Conservation (phyloP, 2,888 invertebrate genomes). For the Andrena bucephala region DNA sequence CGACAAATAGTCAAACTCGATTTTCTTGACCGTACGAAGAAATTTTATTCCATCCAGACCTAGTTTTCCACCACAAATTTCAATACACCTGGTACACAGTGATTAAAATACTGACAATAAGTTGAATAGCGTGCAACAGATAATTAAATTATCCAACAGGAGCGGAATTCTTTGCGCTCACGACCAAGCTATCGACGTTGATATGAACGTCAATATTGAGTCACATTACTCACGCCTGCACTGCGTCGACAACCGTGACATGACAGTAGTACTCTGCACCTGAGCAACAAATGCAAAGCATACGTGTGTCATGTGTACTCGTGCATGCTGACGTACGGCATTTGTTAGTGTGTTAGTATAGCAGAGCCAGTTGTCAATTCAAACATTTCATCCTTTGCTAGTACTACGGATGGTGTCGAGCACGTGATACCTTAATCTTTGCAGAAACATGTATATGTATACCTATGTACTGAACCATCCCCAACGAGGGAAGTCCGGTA, state of each 20-base stretch:
- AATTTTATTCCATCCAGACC: too few species aligned
- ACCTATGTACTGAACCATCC: too few species aligned
- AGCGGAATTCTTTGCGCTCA: conserved; percentile 15
- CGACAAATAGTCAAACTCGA: too few species aligned
- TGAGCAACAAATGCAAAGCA: conserved; percentile 58
- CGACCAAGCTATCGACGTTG: conserved; percentile 23
- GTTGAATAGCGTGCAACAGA: not conserved
- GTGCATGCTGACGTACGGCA: conserved; percentile 21
- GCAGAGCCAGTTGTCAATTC: conserved; percentile 35
- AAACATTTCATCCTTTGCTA: conserved; percentile 20
- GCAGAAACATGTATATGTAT: too few species aligned
- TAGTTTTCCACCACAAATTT: too few species aligned
- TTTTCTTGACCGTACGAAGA: too few species aligned
- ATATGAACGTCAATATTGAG: conserved; percentile 61
- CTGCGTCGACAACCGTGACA: conserved; percentile 30
- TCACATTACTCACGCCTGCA: conserved; percentile 46
- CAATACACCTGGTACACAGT: not conserved
- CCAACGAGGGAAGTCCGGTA: too few species aligned
- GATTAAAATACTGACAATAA: not conserved
- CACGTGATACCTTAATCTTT: too few species aligned
- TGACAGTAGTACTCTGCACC: conserved; percentile 30
- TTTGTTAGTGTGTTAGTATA: conserved; percentile 31
- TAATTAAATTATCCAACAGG: not conserved
- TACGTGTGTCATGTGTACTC: conserved; percentile 42
- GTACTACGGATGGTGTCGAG: not conserved